Percentiles rank a stretch among this genome's conserved stretches.
These are phyloP conservation scores for Ammodytes dubius DNA, from an alignment of 2,113 vertebrate genomes.

Conservation along the genomic window DNA sequence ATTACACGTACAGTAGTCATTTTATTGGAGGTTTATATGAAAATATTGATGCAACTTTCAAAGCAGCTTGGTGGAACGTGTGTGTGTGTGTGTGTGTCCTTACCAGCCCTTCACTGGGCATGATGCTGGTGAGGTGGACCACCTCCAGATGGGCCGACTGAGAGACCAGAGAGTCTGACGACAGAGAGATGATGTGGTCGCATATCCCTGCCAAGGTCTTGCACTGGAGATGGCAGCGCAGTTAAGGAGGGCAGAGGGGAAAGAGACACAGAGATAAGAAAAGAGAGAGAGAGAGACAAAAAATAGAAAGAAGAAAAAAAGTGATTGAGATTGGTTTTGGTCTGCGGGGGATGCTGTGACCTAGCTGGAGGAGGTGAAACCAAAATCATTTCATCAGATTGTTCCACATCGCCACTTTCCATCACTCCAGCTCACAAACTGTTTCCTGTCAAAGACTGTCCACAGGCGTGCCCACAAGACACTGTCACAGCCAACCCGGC, in stretches of 20 bases:
- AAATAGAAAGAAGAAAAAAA: constrained; percentile 57
- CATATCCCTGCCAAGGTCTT: constrained; percentile 95
- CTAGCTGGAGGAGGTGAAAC: constrained; percentile 77
- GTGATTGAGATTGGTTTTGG: constrained; percentile 73
- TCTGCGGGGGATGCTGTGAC: constrained; percentile 65
- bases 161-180: constrained; percentile 91
- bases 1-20: not conserved
- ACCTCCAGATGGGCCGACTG: constrained; percentile 91
- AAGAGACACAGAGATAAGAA: constrained; percentile 23
- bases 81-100: constrained; percentile 58
- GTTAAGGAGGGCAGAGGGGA: constrained; percentile 39
- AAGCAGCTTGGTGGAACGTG: constrained; percentile 2
- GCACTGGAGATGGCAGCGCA: constrained; percentile 85
- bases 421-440: constrained; percentile 70
- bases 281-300: constrained; percentile 44
- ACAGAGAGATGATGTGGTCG: constrained; percentile 94
- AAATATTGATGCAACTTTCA: not conserved
- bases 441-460: constrained; percentile 73
- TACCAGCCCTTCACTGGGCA: constrained; percentile 93
- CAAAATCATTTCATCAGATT: constrained; percentile 77
- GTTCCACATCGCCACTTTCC: constrained; percentile 73
- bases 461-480: constrained; percentile 62
- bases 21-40: not conserved
- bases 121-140: constrained; percentile 89
- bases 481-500: constrained; percentile 45